Percentiles rank a stretch among this genome's conserved stretches.
Conservation (phyloP, 2,113 vertebrate species). For the Pygoscelis antarcticus region DNA sequence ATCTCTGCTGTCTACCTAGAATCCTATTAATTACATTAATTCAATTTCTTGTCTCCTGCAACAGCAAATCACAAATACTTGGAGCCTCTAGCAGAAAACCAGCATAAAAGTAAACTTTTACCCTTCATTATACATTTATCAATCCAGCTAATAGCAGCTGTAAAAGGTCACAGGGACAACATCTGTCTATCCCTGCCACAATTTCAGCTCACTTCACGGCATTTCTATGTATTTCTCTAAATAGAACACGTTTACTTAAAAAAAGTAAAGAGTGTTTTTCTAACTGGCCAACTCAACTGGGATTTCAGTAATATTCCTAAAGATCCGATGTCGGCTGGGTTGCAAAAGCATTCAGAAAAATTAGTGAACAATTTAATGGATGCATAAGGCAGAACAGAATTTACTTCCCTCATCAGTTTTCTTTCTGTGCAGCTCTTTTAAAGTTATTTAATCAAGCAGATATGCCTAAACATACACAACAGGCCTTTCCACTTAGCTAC, state of each 20-base stretch:
- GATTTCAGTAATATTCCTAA: slow-evolving; percentile 37
- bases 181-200: neutral
- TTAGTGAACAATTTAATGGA: slow-evolving; percentile 31
- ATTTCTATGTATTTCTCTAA: neutral
- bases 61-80: neutral
- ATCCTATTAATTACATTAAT: neutral
- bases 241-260: neutral
- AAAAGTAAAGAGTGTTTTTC: neutral
- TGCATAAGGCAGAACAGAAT: slow-evolving; percentile 54
- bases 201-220: neutral
- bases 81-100: neutral
- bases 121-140: neutral
- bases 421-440: slow-evolving; percentile 10
- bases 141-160: neutral
- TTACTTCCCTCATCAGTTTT: slow-evolving; percentile 54
- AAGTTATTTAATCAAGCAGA: slow-evolving; percentile 30
- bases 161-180: neutral
- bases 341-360: slow-evolving; percentile 47
- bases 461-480: neutral
- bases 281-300: neutral
- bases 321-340: neutral
- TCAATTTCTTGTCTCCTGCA: neutral
- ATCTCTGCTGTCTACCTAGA: neutral
- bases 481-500: neutral
- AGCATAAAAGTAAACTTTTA: neutral